Conservation (phyloP, 1,140 invertebrate species). For the Listronotus bonariensis region DNA sequence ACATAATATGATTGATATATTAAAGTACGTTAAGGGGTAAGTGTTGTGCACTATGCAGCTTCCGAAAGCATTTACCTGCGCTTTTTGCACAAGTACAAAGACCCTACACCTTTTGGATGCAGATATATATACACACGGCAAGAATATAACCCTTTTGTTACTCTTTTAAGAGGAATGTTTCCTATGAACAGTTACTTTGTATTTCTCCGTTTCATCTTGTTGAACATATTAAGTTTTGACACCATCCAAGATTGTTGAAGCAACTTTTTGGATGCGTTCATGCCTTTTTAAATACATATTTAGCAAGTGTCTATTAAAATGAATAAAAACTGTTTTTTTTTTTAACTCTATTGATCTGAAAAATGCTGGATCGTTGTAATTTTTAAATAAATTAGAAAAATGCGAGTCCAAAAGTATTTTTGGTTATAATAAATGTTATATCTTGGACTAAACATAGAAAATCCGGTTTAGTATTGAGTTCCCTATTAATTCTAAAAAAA, state of each 20-base stretch:
- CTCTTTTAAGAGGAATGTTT: constrained; percentile 16
- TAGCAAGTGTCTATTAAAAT: constrained; percentile 12
- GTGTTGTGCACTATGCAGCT: constrained; percentile 25
- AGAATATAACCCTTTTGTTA: constrained; percentile 28
- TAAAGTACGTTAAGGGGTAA: constrained; percentile 34
- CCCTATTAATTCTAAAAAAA: too few species aligned
- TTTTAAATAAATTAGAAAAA: too few species aligned
- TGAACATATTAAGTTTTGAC: constrained; percentile 33
- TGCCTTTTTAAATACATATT: constrained; percentile 6
- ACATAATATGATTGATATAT: constrained; percentile 41
- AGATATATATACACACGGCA: constrained; percentile 19
- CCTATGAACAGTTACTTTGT: constrained; percentile 31
- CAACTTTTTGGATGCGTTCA: constrained; percentile 13
- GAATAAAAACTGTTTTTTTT: too few species aligned
- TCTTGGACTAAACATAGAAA: too few species aligned
- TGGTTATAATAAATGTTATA: too few species aligned
- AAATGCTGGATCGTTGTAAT: too few species aligned
- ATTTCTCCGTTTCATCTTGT: constrained; percentile 35
- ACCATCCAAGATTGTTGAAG: constrained; percentile 18
- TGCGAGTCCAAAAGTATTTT: too few species aligned
- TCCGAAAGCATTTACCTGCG: constrained; percentile 32
- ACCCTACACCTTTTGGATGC: constrained; percentile 29
- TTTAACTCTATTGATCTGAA: too few species aligned
- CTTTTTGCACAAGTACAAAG: constrained; percentile 25
- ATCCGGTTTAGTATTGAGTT: too few species aligned